phyloP scores from a whole-genome alignment of 2,113 vertebrate genomes.

The Ictalurus punctatus region DNA sequence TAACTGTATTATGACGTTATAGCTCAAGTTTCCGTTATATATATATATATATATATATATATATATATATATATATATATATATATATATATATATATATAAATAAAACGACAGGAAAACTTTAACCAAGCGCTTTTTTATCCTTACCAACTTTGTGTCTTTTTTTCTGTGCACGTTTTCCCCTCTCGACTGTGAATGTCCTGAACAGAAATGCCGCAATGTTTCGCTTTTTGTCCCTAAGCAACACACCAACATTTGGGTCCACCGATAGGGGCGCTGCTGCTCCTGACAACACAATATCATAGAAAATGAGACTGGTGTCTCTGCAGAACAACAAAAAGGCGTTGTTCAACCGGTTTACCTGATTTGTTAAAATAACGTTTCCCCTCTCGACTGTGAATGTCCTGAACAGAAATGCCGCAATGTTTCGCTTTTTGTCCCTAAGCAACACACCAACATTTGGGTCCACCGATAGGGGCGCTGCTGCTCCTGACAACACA shows the following conservation, averaged over 20 bases:
- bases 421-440: conserved; percentile 35
- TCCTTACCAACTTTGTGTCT: background rate
- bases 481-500: background rate
- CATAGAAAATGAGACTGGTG: too few species aligned
- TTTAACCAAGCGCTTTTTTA: background rate
- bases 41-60: too few species aligned
- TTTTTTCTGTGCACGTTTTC: background rate
- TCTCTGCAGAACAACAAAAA: too few species aligned
- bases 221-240: conserved; percentile 45
- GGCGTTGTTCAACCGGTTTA: too few species aligned
- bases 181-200: background rate
- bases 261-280: conserved; percentile 26
- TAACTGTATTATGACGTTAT: background rate
- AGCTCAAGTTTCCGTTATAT: background rate
- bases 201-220: background rate
- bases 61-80: too few species aligned
- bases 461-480: conserved; percentile 18
- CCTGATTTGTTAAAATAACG: background rate
- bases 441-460: conserved; percentile 56
- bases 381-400: background rate
- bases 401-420: background rate
- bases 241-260: conserved; percentile 52
- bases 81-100: too few species aligned
- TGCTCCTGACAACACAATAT: background rate
- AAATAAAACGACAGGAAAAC: background rate